A percentile compares a stretch with the other conserved stretches of the same genome.
Evolutionary conservation across 2,888 invertebrate species (phyloP).

Genomic region (Selenia dentaria): DNA sequence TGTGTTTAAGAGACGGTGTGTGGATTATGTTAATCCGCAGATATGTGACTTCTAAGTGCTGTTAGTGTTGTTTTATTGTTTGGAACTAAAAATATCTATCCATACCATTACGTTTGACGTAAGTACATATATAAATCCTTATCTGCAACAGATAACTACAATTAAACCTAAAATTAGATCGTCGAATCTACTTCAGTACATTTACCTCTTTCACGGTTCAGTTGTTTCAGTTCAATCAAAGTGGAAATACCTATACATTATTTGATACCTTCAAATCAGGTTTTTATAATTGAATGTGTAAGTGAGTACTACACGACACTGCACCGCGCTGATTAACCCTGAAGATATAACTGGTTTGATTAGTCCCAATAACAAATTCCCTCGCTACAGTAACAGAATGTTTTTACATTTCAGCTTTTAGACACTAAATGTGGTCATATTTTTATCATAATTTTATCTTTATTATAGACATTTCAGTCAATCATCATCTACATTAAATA

Average conservation of each 20-base stretch:
- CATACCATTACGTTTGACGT: slow-evolving; percentile 22
- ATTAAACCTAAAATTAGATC: slow-evolving; percentile 10
- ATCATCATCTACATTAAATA: too few relatives aligned
- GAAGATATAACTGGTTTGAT: too few relatives aligned
- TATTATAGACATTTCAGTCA: too few relatives aligned
- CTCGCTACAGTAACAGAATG: too few relatives aligned
- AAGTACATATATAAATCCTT: slow-evolving; percentile 19
- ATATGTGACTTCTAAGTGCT: slow-evolving; percentile 42
- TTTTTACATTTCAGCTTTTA: too few relatives aligned
- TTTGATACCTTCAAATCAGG: too few relatives aligned
- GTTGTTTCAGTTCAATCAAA: slow-evolving; percentile 4
- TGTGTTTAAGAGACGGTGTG: slow-evolving; percentile 10
- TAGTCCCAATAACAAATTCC: too few relatives aligned
- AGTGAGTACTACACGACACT: too few relatives aligned
- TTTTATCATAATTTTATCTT: too few relatives aligned
- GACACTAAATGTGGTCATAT: too few relatives aligned
- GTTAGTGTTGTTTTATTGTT: slow-evolving; percentile 17
- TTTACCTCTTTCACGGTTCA: slow-evolving; percentile 1
- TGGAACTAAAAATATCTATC: slow-evolving; percentile 13
- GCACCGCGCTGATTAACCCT: too few relatives aligned
- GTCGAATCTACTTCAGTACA: neutral
- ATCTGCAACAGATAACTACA: slow-evolving; percentile 16
- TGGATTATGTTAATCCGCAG: slow-evolving; percentile 25
- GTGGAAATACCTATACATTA: slow-evolving; percentile 1
- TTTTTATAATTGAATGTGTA: too few relatives aligned